A percentile compares a stretch with the other conserved stretches of the same genome.
phyloP scores from a whole-genome alignment of 2,113 vertebrate species.

The Ochotona curzoniae region DNA sequence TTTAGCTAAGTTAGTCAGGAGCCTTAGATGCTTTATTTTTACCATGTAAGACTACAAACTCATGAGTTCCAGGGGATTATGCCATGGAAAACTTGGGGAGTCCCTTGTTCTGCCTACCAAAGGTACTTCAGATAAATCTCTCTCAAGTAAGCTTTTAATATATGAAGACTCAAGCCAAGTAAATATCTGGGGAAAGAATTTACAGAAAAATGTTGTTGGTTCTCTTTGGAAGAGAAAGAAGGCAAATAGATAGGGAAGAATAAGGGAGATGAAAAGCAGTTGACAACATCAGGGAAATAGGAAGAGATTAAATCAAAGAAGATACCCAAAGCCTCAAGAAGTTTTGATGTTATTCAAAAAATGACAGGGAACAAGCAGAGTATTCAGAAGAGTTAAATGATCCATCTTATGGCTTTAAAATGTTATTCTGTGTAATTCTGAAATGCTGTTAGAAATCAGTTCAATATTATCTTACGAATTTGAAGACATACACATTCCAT shows the following conservation, averaged over 20 bases:
- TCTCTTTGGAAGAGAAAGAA: neutral
- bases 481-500: neutral
- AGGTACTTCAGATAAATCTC: neutral
- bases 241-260: neutral
- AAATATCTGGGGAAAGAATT: neutral
- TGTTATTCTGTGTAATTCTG: neutral
- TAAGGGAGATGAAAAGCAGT: neutral
- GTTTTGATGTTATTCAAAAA: neutral
- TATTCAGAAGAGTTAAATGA: neutral
- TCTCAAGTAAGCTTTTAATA: neutral
- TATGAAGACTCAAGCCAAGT: neutral
- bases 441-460: conserved; percentile 10
- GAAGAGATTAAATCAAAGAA: neutral
- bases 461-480: neutral
- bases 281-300: neutral
- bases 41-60: neutral
- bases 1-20: neutral
- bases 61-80: neutral
- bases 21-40: conserved; percentile 27
- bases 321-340: neutral
- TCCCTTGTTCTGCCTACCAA: neutral
- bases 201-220: neutral
- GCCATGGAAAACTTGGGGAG: neutral
- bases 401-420: neutral
- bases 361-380: neutral